Percentiles rank a stretch among this genome's conserved stretches.
Evolutionary conservation across 2,888 invertebrate genomes (phyloP).

Genomic region (Abrostola tripartita): DNA sequence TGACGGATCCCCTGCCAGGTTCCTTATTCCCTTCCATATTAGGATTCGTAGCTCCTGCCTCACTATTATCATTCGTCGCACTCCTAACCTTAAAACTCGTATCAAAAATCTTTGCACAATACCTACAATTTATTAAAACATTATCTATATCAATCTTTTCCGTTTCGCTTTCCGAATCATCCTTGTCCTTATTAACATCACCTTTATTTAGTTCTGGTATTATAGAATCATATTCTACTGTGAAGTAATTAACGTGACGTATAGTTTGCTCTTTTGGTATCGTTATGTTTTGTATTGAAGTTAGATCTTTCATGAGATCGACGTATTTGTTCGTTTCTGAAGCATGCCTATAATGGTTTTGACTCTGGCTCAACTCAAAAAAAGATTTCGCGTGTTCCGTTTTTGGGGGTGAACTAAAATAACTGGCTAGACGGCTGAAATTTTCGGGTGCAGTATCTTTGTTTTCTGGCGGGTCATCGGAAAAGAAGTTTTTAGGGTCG

Average conservation of each 20-base stretch:
- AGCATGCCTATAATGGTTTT: conserved; percentile 80
- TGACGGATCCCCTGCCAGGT: conserved; percentile 50
- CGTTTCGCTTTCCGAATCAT: conserved; percentile 41
- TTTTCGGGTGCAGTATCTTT: conserved; percentile 48
- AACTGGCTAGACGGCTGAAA: conserved; percentile 80
- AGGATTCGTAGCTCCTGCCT: conserved; percentile 40
- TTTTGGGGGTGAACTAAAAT: conserved; percentile 78
- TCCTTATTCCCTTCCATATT: conserved; percentile 52
- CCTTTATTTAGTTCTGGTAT: conserved; percentile 36
- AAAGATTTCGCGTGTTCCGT: conserved; percentile 81
- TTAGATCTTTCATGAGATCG: conserved; percentile 76
- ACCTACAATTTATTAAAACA: conserved; percentile 64
- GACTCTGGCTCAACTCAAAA: conserved; percentile 85
- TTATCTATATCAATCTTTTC: conserved; percentile 44
- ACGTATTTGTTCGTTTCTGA: conserved; percentile 46
- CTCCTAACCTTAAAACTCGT: conserved; percentile 66
- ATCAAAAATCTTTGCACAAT: conserved; percentile 66
- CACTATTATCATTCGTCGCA: conserved; percentile 61
- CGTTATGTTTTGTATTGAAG: conserved; percentile 68
- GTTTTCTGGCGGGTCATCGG: conserved; percentile 43
- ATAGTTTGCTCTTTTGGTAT: conserved; percentile 67
- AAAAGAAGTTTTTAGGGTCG: conserved; percentile 76
- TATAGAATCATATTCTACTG: conserved; percentile 70
- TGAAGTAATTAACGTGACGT: conserved; percentile 77
- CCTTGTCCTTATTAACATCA: conserved; percentile 34